Evolutionary conservation across 2,797 vertebrate species (phyloP), one percentile per base, ranked within the genome.

Genomic region (Enteromius trimaculatus): DNA sequence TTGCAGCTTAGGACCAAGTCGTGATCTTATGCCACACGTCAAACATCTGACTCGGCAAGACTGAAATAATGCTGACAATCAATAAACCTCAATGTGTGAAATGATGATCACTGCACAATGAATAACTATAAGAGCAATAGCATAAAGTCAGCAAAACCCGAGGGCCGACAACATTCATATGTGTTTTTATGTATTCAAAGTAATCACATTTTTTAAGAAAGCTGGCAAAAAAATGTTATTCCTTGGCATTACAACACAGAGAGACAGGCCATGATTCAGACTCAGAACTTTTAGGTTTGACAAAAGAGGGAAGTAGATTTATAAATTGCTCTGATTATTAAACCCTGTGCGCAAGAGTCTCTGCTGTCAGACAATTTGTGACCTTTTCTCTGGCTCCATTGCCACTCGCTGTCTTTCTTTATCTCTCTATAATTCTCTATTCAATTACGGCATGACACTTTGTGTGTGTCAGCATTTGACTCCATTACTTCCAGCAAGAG

Each of bases 391-490:
- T 66, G 26, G 31, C 44, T 81, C 62, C 58, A 42, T 51, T 19
- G 51, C 23, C 55, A 75, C 49, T 70, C 29, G 17, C 60, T 79
- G 55, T 81, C 47, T 81, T 68, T 81, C 80, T 87, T 71, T 75
- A 58, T 80, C 26, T 60, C 51, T 69, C 21, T 60, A 75, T 81
- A 80, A 74, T 80, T 69, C 60, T 78, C 29, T 79, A 51, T 68
- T 82, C 74, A 79, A 76, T 77, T 88, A 82, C 58, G n/a, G 47
- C 21, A 16, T 71, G 78, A 37, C 77, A 69, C 76, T 79, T 75
- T 77, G 39, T 66, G 51, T 64, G 66, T 83, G 84, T 87, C 86
- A 87, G 86, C 86, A 83, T 87, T 87, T 80, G 51, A 81, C 82
- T 78, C 69, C 65, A 84, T 82, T 74, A 76, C 81, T 88, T 76